A percentile compares a stretch with the other conserved stretches of the same genome.
phyloP scores from a whole-genome alignment of 2,888 invertebrate species.

The Timema podura region DNA sequence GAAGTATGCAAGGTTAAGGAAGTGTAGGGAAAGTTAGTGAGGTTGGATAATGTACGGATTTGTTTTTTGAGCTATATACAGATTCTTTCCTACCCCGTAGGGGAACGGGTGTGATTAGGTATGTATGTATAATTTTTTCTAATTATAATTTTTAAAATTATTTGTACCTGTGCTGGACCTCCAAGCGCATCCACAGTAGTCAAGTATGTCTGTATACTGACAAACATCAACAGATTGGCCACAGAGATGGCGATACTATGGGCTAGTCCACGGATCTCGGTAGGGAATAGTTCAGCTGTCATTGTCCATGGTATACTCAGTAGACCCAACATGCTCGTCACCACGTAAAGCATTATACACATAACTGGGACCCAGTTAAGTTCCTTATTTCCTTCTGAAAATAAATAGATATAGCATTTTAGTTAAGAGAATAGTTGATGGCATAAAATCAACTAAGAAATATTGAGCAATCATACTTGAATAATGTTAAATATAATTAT shows the following conservation, averaged over 20 bases:
- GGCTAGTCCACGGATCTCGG: constrained; percentile 56
- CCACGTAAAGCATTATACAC: constrained; percentile 53
- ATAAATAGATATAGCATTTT: background rate
- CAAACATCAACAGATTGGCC: constrained; percentile 56
- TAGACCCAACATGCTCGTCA: constrained; percentile 57
- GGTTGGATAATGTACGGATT: too few relatives aligned
- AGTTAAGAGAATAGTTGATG: too few relatives aligned
- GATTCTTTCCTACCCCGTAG: too few relatives aligned
- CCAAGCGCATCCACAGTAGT: constrained; percentile 39
- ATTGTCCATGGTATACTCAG: constrained; percentile 62
- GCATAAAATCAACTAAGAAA: too few relatives aligned
- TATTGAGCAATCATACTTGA: too few relatives aligned
- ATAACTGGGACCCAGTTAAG: constrained; percentile 46
- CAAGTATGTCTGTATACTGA: constrained; percentile 51
- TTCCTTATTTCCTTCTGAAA: constrained; percentile 23
- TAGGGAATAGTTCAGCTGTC: constrained; percentile 59
- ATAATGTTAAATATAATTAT: too few relatives aligned
- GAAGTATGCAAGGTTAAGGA: too few relatives aligned
- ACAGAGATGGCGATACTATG: constrained; percentile 55
- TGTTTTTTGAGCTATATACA: too few relatives aligned
- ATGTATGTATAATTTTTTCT: too few relatives aligned
- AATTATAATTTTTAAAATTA: too few relatives aligned
- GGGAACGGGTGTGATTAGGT: too few relatives aligned
- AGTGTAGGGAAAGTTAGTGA: too few relatives aligned
- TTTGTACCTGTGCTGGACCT: constrained; percentile 34